phyloP scores from a whole-genome alignment of 2,113 vertebrate genomes.

The Sterrhoptilus dennistouni region DNA sequence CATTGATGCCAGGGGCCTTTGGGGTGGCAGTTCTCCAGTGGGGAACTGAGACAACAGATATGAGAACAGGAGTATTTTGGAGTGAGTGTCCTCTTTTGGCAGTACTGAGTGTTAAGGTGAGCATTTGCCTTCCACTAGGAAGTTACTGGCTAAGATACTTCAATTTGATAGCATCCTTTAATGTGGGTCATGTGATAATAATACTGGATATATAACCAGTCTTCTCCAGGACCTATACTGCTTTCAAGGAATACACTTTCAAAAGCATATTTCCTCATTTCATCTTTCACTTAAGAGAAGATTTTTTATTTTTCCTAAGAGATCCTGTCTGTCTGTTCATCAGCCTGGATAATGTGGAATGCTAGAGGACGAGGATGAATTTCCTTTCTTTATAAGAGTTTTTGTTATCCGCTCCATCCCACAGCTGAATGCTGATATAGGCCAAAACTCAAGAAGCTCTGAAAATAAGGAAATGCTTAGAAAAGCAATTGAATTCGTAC shows the following conservation, averaged over 20 bases:
- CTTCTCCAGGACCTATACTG: not conserved
- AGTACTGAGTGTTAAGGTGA: not conserved
- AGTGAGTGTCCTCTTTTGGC: not conserved
- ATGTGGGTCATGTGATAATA: not conserved
- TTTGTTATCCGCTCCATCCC: not conserved
- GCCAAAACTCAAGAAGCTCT: not conserved
- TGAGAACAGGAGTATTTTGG: fast-evolving
- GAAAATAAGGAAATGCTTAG: constrained; percentile 1
- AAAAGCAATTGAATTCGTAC: not conserved
- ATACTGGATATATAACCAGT: not conserved
- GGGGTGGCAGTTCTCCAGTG: not conserved
- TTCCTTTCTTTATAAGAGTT: not conserved
- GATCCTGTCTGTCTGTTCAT: not conserved
- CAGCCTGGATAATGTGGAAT: not conserved
- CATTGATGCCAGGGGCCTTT: not conserved
- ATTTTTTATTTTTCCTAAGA: not conserved
- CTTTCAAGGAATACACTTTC: not conserved
- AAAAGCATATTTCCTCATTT: not conserved
- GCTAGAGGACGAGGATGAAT: not conserved
- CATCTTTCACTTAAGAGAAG: not conserved
- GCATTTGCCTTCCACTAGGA: not conserved
- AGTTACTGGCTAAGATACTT: not conserved
- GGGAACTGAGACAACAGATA: not conserved
- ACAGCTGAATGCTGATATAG: not conserved
- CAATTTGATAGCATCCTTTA: not conserved